A percentile compares a stretch with the other conserved stretches of the same genome.
phyloP scores from a whole-genome alignment of 2,797 vertebrate genomes.

The Spatula versicolor region DNA sequence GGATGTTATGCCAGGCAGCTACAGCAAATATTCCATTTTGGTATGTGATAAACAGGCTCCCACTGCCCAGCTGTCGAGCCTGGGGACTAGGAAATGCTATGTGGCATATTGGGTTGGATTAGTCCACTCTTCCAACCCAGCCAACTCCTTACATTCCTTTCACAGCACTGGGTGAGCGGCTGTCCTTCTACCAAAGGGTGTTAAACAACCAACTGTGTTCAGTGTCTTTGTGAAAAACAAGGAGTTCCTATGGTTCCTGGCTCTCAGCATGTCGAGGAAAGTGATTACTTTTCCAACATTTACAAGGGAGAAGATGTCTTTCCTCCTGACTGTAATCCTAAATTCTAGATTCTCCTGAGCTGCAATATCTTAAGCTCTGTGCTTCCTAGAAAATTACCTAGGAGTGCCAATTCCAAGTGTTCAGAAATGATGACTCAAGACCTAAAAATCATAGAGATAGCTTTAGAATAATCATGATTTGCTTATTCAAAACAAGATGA shows the following conservation, averaged over 20 bases:
- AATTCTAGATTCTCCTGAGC: background rate
- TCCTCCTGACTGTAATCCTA: constrained; percentile 16
- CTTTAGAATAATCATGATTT: background rate
- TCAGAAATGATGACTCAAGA: constrained; percentile 23
- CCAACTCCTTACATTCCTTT: background rate
- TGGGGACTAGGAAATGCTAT: background rate
- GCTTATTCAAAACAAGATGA: background rate
- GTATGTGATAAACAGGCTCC: background rate
- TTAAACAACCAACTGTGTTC: background rate
- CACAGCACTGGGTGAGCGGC: background rate
- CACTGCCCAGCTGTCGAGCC: background rate
- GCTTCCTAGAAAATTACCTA: constrained; percentile 20
- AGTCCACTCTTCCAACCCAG: background rate
- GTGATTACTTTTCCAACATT: constrained; percentile 10
- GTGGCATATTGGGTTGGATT: background rate
- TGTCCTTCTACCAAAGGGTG: background rate
- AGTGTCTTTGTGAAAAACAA: background rate
- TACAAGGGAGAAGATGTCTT: background rate
- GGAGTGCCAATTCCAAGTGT: background rate
- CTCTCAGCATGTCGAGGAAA: background rate
- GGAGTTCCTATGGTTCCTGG: background rate
- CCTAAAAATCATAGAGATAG: background rate
- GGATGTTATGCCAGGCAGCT: background rate
- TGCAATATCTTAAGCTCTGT: background rate
- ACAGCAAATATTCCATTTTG: background rate